Base-by-base conservation (phyloP, 2,888 invertebrate genomes). In the Ditylenchus weischeri region DNA sequence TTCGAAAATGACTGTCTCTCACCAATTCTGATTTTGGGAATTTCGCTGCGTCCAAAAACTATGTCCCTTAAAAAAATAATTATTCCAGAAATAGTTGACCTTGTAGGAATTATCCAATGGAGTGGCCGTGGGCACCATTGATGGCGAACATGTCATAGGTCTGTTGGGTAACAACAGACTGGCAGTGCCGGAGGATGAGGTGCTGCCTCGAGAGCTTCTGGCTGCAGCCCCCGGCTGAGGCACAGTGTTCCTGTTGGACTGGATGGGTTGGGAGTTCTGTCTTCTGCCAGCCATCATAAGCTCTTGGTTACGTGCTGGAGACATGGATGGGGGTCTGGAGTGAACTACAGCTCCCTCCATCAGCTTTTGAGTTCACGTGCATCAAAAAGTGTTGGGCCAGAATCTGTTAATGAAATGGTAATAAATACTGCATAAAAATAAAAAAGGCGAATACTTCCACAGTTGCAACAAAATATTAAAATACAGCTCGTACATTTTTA, bases 31-130 rank as follows among this genome's bases (percentile, higher is more conserved):
- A n/a, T n/a, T n/a, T n/a, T n/a, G n/a, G n/a, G n/a, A n/a, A n/a
- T n/a, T n/a, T n/a, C n/a, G n/a, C n/a, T n/a, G n/a, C n/a, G n/a
- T n/a, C n/a, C n/a, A n/a, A n/a, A n/a, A n/a, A n/a, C n/a, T n/a
- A n/a, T n/a, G n/a, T n/a, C n/a, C n/a, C n/a, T 29, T 4, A 5
- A 5, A 5, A 29, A 2, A 29, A 5, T 29, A 5, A 2, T 29
- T 5, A 43, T 43, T 15, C 8, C 3, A 43, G 15, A 43, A 43
- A 15, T 18, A 54, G 54, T 21, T 54, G 21, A 54, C 54, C 54
- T 54, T 21, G 29, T 54, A 54, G 29, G 11, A 54, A 18, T 54
- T 54, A 10, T 54, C 54, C 54, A 54, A 54, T 29, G 54, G 54
- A 21, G 54, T 54, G n/a, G 6, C 29, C 7, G 54, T 23, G 5